Percentiles rank a stretch among this genome's conserved stretches.
Evolutionary conservation across 2,888 invertebrate genomes (phyloP).

Genomic region (Campaea margaritaria): DNA sequence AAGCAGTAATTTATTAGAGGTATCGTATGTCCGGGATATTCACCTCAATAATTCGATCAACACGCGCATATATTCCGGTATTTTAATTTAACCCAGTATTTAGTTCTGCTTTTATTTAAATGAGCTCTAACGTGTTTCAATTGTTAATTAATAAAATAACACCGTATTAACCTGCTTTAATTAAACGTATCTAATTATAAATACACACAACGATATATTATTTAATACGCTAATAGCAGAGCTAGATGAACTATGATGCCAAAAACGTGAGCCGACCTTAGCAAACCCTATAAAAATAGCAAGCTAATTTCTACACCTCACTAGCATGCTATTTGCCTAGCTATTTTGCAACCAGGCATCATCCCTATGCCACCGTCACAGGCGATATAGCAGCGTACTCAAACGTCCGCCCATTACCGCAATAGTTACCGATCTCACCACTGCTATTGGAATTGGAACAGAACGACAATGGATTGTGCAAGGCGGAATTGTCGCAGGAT

Average conservation of each 20-base stretch:
- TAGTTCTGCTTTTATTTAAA: not conserved
- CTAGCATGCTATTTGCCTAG: not conserved
- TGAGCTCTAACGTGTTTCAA: not conserved
- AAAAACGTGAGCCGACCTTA: too few species aligned
- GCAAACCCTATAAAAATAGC: too few species aligned
- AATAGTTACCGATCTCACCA: constrained; percentile 59
- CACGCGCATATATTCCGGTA: constrained; percentile 61
- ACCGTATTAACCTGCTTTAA: too few species aligned
- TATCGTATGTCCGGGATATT: constrained; percentile 73
- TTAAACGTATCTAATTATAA: too few species aligned
- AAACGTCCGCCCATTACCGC: constrained; percentile 45
- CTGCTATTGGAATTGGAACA: constrained; percentile 77
- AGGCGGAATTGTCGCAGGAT: constrained; percentile 69
- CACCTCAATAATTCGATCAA: constrained; percentile 77
- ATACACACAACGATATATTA: too few species aligned
- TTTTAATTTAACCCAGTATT: constrained; percentile 18
- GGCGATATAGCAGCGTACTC: constrained; percentile 31
- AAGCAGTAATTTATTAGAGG: constrained; percentile 42
- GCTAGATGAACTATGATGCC: too few species aligned
- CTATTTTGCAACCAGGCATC: not conserved
- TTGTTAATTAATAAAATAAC: too few species aligned
- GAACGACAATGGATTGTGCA: constrained; percentile 73
- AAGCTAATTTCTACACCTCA: too few species aligned
- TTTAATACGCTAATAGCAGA: too few species aligned
- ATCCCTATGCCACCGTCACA: constrained; percentile 25